Evolutionary conservation across 2,888 invertebrate genomes (phyloP), one percentile per base, ranked within the genome.

Genomic region (Isoperla grammatica): DNA sequence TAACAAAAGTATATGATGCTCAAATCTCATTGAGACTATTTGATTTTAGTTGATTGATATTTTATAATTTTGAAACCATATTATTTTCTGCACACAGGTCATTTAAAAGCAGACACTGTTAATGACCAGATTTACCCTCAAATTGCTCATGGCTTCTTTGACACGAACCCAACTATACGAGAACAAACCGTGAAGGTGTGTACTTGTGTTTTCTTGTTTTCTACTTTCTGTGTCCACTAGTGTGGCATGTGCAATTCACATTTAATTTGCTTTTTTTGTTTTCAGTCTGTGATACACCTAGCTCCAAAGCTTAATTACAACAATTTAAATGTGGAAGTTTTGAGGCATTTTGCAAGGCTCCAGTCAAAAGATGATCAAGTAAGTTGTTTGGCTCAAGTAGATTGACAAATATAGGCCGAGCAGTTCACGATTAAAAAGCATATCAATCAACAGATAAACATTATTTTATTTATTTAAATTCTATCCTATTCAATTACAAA

Each of bases 271-370:
- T 59, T 65, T 53, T 65, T 67, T 67, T 4, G 29, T 29, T 74
- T 78, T 65, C 69, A 87, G 83, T 95, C 96, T 56, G 93, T 98
- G 76, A 86, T 98, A 61, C 90, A 93, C 72, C 79, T 99, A 71
- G 95, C 98, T 15, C 88, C 95, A 48, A 99, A 98, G 77, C 82
- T 99, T 64, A 98, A 94, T 78, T 95, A 95, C 73, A 95, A 97
- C 73, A 99, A 98, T 78, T 78, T 99, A 43, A 98, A 99, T 76
- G 93, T 95, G 48, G 98, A 99, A 75, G 87, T 97, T 43, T 78
- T 99, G 72, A 85, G 92, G 65, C 95, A 99, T 77, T 96, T 99
- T 76, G 97, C 97, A 0, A 80, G 95, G 62, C 78, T 99, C 20
- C 98, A 98, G 77, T 86, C 93, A 6, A 93, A 93, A 72, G 96